phyloP scores from a whole-genome alignment of 2,113 vertebrate species.

The Lates calcarifer region DNA sequence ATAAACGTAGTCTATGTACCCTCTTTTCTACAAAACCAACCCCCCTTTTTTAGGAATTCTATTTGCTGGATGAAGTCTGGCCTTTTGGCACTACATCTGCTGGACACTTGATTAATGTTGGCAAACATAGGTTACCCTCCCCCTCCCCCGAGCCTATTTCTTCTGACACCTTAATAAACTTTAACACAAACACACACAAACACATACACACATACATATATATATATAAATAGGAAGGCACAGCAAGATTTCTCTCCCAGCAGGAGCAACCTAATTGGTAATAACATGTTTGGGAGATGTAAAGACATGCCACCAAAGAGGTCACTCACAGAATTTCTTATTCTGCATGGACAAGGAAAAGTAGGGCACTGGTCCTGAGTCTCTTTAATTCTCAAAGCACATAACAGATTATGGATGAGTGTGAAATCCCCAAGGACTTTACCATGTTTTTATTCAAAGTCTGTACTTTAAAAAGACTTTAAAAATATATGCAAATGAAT shows the following conservation, averaged over 20 bases:
- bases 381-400: neutral
- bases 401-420: neutral
- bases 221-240: neutral
- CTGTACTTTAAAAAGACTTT: neutral
- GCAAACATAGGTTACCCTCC: neutral
- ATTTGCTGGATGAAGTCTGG: conserved; percentile 1
- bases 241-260: conserved; percentile 34
- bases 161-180: conserved; percentile 37
- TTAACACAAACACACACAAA: neutral
- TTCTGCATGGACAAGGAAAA: conserved; percentile 13
- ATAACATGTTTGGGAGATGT: conserved; percentile 39
- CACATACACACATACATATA: neutral
- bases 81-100: neutral
- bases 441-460: neutral
- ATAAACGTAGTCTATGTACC: neutral
- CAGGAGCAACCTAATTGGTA: conserved; percentile 38
- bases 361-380: neutral
- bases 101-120: conserved; percentile 21
- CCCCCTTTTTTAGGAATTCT: neutral
- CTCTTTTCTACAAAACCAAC: neutral
- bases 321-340: conserved; percentile 2
- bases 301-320: conserved; percentile 26
- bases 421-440: neutral
- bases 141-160: conserved; percentile 26
- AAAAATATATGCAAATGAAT: neutral